Percentiles rank a stretch among this genome's conserved stretches.
Conservation (phyloP, 2,888 invertebrate species). For the Micoletzkya japonica region DNA sequence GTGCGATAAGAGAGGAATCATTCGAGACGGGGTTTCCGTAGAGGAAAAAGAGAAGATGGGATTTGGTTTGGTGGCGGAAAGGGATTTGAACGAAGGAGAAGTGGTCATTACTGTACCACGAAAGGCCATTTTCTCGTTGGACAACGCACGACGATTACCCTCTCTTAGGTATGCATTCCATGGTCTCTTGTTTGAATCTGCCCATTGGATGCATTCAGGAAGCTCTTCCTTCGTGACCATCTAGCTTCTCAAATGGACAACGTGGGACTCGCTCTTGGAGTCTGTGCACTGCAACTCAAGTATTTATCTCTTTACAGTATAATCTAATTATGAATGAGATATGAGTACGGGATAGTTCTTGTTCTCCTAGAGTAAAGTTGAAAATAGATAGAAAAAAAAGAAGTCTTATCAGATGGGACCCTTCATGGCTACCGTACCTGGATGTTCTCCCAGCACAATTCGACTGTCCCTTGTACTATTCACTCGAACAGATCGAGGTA, state of each 20-base stretch:
- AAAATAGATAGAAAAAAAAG: too few species aligned
- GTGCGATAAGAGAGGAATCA: conserved; percentile 11
- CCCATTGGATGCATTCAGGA: not conserved
- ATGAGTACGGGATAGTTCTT: too few species aligned
- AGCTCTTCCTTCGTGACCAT: conserved; percentile 15
- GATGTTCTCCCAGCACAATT: conserved; percentile 21
- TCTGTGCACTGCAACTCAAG: conserved; percentile 23
- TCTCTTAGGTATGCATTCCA: not conserved
- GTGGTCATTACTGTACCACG: conserved; percentile 16
- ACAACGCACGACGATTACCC: conserved; percentile 12
- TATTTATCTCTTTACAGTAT: not conserved
- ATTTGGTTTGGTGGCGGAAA: conserved; percentile 6
- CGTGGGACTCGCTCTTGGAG: conserved; percentile 21
- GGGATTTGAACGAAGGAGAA: conserved; percentile 6
- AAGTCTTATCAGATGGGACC: conserved; percentile 6
- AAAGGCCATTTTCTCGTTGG: conserved; percentile 19
- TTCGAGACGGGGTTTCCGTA: conserved; percentile 1
- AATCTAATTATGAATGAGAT: too few species aligned
- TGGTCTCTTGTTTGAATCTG: not conserved
- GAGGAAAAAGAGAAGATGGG: conserved; percentile 8
- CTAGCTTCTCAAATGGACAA: conserved; percentile 24
- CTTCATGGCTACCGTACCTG: conserved; percentile 24
- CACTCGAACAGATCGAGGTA: conserved; percentile 21
- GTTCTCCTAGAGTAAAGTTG: too few species aligned
- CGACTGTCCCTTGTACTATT: conserved; percentile 18